These are phyloP conservation scores for Sebastolobus altivelis DNA, from an alignment of 2,797 vertebrate species.

Conservation along the genomic window DNA sequence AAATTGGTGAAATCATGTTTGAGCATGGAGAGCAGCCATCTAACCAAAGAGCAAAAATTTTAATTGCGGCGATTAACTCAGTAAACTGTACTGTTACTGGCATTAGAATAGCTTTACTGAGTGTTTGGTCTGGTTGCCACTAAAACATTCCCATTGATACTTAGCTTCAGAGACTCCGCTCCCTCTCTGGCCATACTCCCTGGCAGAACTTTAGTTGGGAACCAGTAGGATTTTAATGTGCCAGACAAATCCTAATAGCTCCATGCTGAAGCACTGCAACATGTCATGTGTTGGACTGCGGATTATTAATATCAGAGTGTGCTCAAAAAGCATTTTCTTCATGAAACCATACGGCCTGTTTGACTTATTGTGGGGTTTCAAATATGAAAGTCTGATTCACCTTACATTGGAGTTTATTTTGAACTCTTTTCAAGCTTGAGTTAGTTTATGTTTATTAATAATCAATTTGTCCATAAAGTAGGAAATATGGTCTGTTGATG, in stretches of 20 bases:
- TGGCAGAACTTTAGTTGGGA: constrained; percentile 55
- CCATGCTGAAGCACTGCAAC: constrained; percentile 32
- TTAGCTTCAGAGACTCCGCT: constrained; percentile 34
- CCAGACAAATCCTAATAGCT: constrained; percentile 44
- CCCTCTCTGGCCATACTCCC: constrained; percentile 26
- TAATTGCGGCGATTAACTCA: constrained; percentile 35
- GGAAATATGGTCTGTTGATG: background rate
- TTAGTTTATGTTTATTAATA: background rate
- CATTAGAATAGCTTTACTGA: constrained; percentile 36
- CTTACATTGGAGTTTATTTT: background rate
- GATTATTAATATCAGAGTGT: constrained; percentile 19
- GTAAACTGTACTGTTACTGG: constrained; percentile 26
- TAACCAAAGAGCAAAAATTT: constrained; percentile 19
- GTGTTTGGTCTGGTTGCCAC: constrained; percentile 59
- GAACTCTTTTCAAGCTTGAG: background rate
- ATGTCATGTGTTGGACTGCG: constrained; percentile 31
- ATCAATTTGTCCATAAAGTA: background rate
- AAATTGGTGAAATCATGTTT: constrained; percentile 11
- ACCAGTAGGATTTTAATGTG: constrained; percentile 48
- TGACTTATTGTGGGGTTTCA: background rate
- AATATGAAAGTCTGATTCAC: background rate
- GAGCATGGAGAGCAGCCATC: constrained; percentile 6
- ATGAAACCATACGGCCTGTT: background rate
- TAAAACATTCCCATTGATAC: constrained; percentile 52
- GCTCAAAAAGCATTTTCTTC: constrained; percentile 12